Percentiles rank a stretch among this genome's conserved stretches.
Evolutionary conservation across 2,888 invertebrate species (phyloP).

Genomic region (Lysandra bellargus): DNA sequence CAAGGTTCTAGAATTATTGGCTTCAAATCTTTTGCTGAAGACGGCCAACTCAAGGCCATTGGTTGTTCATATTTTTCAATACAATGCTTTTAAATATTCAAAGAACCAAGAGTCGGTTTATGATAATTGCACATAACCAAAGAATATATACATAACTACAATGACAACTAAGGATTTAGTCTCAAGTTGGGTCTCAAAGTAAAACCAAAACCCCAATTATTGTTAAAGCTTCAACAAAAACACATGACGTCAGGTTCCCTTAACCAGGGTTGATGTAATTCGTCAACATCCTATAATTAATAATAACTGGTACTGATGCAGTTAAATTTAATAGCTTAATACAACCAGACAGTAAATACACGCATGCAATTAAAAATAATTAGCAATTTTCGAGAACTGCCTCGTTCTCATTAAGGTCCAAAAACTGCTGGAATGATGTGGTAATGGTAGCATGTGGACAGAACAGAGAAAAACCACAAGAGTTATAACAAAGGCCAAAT

Average conservation of each 20-base stretch:
- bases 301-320: not conserved
- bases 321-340: slow-evolving; percentile 13
- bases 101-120: not conserved
- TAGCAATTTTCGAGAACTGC: slow-evolving; percentile 26
- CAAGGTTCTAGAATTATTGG: not conserved
- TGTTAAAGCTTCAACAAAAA: not conserved
- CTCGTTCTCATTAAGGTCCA: not conserved
- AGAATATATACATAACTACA: too few species aligned
- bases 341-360: slow-evolving; percentile 16
- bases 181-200: too few species aligned
- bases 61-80: too few species aligned
- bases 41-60: not conserved
- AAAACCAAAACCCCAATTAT: not conserved
- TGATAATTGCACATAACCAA: not conserved
- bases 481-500: not conserved
- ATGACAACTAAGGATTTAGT: too few species aligned
- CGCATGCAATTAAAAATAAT: slow-evolving; percentile 27
- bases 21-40: not conserved
- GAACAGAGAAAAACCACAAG: not conserved
- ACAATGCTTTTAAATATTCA: too few species aligned
- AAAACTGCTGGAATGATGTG: not conserved
- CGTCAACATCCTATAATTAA: slow-evolving; percentile 11
- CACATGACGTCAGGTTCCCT: not conserved
- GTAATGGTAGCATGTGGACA: not conserved
- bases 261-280: slow-evolving; percentile 9